These are phyloP conservation scores for Brachionus asplanchnoidis DNA, from an alignment of 1,140 invertebrate genomes.

Conservation along the genomic window DNA sequence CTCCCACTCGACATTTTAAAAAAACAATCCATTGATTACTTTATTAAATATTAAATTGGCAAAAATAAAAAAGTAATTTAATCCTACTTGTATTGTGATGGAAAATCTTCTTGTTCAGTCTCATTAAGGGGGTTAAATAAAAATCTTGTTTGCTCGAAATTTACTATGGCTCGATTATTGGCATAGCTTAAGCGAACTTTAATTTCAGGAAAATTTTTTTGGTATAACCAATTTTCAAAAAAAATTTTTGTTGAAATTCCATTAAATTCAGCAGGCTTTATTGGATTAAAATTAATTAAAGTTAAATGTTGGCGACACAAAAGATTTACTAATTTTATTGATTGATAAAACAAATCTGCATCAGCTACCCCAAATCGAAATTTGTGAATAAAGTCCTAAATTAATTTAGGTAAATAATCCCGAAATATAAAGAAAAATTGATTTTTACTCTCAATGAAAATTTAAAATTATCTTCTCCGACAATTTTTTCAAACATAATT, in stretches of 20 bases:
- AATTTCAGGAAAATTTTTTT: slow-evolving; percentile 36
- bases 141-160: slow-evolving; percentile 4
- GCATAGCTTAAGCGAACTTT: neutral
- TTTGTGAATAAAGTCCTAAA: neutral
- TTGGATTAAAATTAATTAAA: neutral
- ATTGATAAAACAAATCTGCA: slow-evolving; percentile 19
- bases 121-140: neutral
- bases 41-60: slow-evolving; percentile 48
- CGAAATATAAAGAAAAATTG: neutral
- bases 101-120: neutral
- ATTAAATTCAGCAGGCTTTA: neutral
- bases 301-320: neutral
- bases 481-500: neutral
- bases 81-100: neutral
- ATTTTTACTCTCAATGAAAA: neutral
- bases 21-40: slow-evolving; percentile 18
- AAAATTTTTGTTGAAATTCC: neutral
- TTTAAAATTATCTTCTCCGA: neutral
- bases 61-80: neutral
- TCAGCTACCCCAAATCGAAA: neutral
- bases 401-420: neutral
- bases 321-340: neutral
- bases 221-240: slow-evolving; percentile 26
- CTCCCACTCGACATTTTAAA: slow-evolving; percentile 24
- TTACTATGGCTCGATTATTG: neutral